A percentile compares a stretch with the other conserved stretches of the same genome.
These are phyloP conservation scores for Falco columbarius DNA, from an alignment of 2,797 vertebrate species.

Conservation along the genomic window DNA sequence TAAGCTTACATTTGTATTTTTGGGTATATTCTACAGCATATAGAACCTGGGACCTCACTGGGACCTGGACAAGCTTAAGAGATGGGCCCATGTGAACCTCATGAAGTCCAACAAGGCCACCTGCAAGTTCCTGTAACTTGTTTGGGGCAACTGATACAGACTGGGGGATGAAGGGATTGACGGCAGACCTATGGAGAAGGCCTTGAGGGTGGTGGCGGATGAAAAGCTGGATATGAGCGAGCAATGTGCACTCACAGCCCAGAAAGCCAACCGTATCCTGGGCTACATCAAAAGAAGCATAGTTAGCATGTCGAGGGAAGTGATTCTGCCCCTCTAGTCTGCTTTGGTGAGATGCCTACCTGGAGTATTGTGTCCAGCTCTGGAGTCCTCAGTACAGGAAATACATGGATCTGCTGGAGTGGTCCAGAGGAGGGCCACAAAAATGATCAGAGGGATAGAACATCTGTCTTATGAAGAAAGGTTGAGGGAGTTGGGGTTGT, in stretches of 20 bases:
- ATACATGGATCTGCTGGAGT: background rate
- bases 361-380: background rate
- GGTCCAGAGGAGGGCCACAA: background rate
- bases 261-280: background rate
- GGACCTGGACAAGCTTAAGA: background rate
- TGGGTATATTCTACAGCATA: background rate
- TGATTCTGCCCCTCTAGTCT: background rate
- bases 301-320: background rate
- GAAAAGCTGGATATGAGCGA: background rate
- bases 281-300: fast-evolving
- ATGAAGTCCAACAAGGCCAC: background rate
- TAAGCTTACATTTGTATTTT: background rate
- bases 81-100: background rate
- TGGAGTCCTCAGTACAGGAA: background rate
- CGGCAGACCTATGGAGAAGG: background rate
- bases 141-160: fast-evolving
- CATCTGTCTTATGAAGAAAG: fast-evolving
- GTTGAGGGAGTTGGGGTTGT: background rate
- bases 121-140: background rate
- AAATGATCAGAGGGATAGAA: background rate
- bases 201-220: background rate
- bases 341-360: fast-evolving
- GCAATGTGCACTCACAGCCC: fast-evolving
- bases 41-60: background rate
- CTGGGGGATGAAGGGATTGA: background rate